Evolutionary conservation across 2,888 invertebrate genomes (phyloP), one percentile per base, ranked within the genome.

Genomic region (Calameuta pallipes): DNA sequence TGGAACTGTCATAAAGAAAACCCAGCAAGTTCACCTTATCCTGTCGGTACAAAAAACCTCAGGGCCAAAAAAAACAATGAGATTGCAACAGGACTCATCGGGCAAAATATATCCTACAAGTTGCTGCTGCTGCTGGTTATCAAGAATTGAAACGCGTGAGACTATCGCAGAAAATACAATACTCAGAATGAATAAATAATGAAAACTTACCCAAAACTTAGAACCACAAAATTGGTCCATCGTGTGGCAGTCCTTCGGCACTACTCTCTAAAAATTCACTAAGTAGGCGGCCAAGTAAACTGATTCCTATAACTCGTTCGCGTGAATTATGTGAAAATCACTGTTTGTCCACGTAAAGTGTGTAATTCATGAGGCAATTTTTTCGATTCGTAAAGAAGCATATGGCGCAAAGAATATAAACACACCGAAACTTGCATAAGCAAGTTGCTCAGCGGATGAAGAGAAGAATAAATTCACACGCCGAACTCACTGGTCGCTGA

Each of bases 151-250:
- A 71, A 56, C n/a, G 73, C 41, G 56, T n/a, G 76, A n/a, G 74
- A 41, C 70, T 75, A 35, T 37, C 35, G 76, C 35, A 77, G 36
- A 36, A 41, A 23, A 79, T 56, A 23, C 56, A 56, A 23, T 56
- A 23, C 2, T 0, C 9, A 56, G 9, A 56, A 23, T 34, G 4
- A 23, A 77, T 68, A 31, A 74, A 34, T 41, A 69, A 71, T 33
- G 41, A 68, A 31, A 74, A 73, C 95, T 95, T 93, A 96, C 96
- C 96, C 96, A 97, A 94, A 96, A 96, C 91, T 92, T 91, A 78
- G 95, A 94, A 85, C 96, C 96, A 91, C 96, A 97, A 93, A 96
- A 96, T 86, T 93, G 93, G 92, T 96, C 95, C 93, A 96, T 94
- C 86, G 94, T 92, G 90, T 94, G 82, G 83, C n/a, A 80, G 73